A percentile compares a stretch with the other conserved stretches of the same genome.
phyloP scores from a whole-genome alignment of 2,113 vertebrate species.

The Mustela lutreola region DNA sequence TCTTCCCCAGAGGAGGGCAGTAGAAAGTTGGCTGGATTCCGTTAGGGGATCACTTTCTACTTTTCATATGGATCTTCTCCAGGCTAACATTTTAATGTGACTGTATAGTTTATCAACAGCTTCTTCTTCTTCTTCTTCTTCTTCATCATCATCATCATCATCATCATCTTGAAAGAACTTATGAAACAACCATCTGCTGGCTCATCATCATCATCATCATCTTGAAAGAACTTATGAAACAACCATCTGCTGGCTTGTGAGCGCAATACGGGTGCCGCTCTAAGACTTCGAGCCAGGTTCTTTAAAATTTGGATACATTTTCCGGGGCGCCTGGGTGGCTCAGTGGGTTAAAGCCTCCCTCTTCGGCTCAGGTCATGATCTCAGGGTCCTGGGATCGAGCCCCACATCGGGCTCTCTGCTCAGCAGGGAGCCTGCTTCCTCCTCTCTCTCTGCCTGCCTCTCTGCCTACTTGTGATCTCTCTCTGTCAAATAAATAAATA shows the following conservation, averaged over 20 bases:
- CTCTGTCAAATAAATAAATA: no score
- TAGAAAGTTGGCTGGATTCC: neutral
- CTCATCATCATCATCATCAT: neutral
- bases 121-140: no score
- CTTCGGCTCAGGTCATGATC: no score
- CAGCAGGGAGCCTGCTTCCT: no score
- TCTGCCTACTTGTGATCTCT: no score
- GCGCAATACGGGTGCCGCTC: neutral
- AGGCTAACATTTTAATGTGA: conserved; percentile 18
- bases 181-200: neutral
- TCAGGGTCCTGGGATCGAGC: no score
- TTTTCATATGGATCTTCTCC: neutral
- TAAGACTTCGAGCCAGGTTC: neutral
- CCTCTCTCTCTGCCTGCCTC: no score
- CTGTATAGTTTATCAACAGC: neutral
- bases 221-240: conserved; percentile 40
- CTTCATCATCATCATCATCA: neutral
- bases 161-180: conserved; percentile 3
- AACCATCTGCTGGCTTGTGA: neutral
- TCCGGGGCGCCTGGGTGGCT: neutral
- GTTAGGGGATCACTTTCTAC: neutral
- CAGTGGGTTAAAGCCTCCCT: no score
- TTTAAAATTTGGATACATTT: neutral
- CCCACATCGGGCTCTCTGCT: no score
- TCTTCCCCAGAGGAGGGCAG: conserved; percentile 64